Evolutionary conservation across 2,797 vertebrate species (phyloP).

Genomic region (Sarcoramphus papa): DNA sequence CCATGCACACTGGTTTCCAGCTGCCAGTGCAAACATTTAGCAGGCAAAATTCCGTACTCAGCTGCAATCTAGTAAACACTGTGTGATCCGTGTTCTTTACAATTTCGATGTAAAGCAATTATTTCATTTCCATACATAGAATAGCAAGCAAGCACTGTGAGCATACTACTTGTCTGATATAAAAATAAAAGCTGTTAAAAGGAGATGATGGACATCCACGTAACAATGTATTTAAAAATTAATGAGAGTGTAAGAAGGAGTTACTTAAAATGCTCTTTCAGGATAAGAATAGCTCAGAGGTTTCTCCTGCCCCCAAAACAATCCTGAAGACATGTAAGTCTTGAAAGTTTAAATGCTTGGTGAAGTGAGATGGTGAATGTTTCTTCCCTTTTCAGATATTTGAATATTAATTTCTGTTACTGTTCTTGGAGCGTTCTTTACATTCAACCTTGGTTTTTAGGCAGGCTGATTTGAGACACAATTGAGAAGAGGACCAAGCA

Average conservation of each 20-base stretch:
- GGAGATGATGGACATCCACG: not conserved
- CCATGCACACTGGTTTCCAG: not conserved
- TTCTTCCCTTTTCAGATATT: not conserved
- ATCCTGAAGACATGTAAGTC: not conserved
- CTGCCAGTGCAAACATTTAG: not conserved
- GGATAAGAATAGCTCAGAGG: slow-evolving; percentile 21
- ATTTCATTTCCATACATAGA: not conserved
- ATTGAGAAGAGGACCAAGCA: not conserved
- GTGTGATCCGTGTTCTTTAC: not conserved
- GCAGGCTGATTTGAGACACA: not conserved
- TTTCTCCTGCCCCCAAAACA: not conserved
- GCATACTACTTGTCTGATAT: not conserved
- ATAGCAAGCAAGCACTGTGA: not conserved
- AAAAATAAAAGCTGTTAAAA: slow-evolving; percentile 35
- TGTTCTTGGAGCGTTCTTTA: not conserved
- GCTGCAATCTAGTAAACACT: not conserved
- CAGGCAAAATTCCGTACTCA: not conserved
- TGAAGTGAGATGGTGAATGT: not conserved
- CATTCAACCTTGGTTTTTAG: not conserved
- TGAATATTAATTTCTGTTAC: not conserved
- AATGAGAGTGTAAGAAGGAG: not conserved
- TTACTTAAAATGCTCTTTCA: slow-evolving; percentile 15
- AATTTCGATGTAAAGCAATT: not conserved
- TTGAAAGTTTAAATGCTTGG: not conserved
- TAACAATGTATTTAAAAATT: slow-evolving; percentile 34